Evolutionary conservation across 2,888 invertebrate genomes (phyloP), one percentile per base, ranked within the genome.

Genomic region (Melieria picta): DNA sequence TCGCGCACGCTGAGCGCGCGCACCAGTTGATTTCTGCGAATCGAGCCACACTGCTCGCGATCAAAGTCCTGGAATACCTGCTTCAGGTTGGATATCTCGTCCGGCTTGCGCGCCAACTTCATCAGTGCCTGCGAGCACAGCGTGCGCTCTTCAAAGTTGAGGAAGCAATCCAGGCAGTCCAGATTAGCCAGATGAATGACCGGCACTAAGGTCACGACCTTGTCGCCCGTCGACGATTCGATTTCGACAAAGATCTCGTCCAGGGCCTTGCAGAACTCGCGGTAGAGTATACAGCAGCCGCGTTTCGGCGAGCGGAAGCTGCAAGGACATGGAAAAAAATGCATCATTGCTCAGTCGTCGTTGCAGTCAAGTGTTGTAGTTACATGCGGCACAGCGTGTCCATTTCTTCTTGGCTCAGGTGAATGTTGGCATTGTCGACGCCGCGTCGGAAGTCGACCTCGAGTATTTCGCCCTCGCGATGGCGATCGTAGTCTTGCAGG

Each of bases 41-140:
- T 88, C 4, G 91, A 90, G 73, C 94, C 93, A 83, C 91, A 91
- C 55, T 89, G 89, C 75, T 89, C 88, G 68, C 87, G 89, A 86
- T 94, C 93, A 80, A 90, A 92, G 87, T 93, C 93, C 91, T 82
- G 88, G 80, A 94, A 92, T 47, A 93, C 88, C 62, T 92, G 91
- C 65, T 90, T 88, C 57, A 94, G 88, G 79, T 94, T 93, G 72
- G 91, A 91, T 52, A 91, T 87, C 75, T 91, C 89, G 78, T 93
- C 91, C 0, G 91, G 90, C 61, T 89, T 89, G 77, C 89, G 90
- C 50, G 91, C 89, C 30, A 94, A 88, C 82, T 93, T 93, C 84
- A 91, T 89, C 79, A 94, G 88, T 0, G 92, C 93, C 70, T 88
- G 87, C 1, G 92, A 90, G 55, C 92, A 89, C 48, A 88, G 82